phyloP scores from a whole-genome alignment of 2,113 vertebrate species.

The Dermatemys mawii region DNA sequence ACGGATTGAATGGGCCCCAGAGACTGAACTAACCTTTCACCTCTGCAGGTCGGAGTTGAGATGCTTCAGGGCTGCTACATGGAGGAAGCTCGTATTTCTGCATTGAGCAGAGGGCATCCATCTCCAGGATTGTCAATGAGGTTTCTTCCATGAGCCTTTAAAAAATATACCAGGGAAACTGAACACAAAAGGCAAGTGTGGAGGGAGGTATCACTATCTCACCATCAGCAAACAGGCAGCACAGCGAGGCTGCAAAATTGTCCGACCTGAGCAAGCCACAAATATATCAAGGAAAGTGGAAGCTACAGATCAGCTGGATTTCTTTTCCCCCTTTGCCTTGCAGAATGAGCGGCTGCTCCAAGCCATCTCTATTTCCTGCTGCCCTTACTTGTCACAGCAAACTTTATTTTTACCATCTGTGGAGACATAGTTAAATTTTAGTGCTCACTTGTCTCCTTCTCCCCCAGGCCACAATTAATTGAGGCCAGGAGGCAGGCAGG shows the following conservation, averaged over 20 bases:
- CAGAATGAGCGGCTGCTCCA: background rate
- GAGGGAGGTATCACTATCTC: background rate
- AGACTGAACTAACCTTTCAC: background rate
- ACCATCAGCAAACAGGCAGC: background rate
- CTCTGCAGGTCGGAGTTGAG: background rate
- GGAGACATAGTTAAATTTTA: slow-evolving; percentile 13
- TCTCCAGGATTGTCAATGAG: background rate
- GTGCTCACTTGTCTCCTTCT: slow-evolving; percentile 60
- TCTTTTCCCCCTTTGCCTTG: background rate
- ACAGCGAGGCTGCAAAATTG: background rate
- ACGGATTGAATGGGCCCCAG: background rate
- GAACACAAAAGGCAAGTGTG: background rate
- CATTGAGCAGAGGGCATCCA: background rate
- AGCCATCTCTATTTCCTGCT: background rate
- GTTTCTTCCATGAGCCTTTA: background rate
- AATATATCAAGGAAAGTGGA: background rate
- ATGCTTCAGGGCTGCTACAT: background rate
- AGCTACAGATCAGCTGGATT: background rate
- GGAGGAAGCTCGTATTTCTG: background rate
- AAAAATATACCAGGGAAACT: background rate
- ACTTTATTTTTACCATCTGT: slow-evolving; percentile 23
- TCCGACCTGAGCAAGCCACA: background rate
- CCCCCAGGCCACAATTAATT: slow-evolving; percentile 59
- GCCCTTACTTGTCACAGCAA: background rate
- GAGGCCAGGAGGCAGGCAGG: slow-evolving; percentile 69